phyloP scores from a whole-genome alignment of 2,888 invertebrate species.

The Drosophila anceps region DNA sequence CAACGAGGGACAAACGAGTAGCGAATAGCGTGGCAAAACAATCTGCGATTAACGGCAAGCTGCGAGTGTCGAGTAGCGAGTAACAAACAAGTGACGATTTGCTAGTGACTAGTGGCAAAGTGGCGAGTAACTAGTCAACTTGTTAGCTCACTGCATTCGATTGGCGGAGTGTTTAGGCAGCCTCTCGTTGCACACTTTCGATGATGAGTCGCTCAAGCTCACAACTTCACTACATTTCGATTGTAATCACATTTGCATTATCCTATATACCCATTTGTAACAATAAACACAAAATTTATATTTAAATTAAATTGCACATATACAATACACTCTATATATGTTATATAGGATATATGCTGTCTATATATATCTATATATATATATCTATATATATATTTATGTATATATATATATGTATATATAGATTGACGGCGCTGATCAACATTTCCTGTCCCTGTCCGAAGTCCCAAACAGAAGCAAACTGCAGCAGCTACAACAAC shows the following conservation, averaged over 20 bases:
- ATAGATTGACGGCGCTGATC: constrained; percentile 24
- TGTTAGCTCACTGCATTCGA: not conserved
- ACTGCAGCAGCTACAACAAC: constrained; percentile 11
- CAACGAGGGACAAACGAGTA: not conserved
- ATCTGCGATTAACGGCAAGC: not conserved
- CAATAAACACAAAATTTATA: constrained; percentile 38
- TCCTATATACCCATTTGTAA: constrained; percentile 46
- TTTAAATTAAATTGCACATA: constrained; percentile 43
- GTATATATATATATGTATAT: not conserved
- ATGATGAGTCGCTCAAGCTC: constrained; percentile 13
- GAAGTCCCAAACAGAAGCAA: not conserved
- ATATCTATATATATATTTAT: no score
- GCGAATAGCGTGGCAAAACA: not conserved
- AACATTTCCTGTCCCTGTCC: constrained; percentile 1
- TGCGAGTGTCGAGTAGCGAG: not conserved
- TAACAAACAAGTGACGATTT: not conserved
- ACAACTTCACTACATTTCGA: constrained; percentile 34
- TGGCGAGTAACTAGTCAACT: not conserved
- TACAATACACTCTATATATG: constrained; percentile 7
- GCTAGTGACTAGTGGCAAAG: not conserved
- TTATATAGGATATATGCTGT: not conserved
- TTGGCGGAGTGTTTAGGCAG: no score
- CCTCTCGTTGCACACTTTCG: not conserved
- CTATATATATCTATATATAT: not conserved
- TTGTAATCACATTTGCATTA: constrained; percentile 51